phyloP scores from a whole-genome alignment of 2,797 vertebrate genomes.

The Ceryle rudis region DNA sequence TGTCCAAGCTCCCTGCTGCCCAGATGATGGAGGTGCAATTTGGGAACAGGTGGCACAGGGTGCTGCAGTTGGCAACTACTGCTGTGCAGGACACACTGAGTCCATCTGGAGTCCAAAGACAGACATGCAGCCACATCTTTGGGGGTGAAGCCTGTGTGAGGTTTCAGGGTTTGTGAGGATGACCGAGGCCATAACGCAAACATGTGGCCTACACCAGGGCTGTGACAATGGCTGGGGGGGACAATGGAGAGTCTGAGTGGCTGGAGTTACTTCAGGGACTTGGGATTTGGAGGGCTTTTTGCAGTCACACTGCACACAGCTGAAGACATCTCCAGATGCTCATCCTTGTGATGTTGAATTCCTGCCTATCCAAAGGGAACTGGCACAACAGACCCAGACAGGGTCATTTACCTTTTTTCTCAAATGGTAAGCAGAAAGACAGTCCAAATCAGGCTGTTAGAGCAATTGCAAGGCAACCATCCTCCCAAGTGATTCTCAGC shows the following conservation, averaged over 20 bases:
- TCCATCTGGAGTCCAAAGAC: neutral
- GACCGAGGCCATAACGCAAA: neutral
- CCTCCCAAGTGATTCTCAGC: neutral
- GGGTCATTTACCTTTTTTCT: neutral
- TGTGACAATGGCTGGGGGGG: neutral
- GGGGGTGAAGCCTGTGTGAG: neutral
- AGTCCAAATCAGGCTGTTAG: neutral
- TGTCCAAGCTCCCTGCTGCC: rapidly evolving
- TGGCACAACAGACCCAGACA: neutral
- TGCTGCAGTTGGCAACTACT: neutral
- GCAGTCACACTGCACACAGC: neutral
- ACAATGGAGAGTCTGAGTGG: neutral
- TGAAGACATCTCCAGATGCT: neutral
- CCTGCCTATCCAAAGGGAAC: neutral
- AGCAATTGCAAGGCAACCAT: neutral
- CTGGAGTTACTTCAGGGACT: neutral
- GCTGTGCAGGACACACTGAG: neutral
- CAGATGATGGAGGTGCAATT: neutral
- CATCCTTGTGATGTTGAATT: neutral
- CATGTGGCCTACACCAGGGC: rapidly evolving
- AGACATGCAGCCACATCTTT: neutral
- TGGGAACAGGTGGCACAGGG: neutral
- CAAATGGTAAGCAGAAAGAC: neutral
- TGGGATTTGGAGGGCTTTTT: neutral
- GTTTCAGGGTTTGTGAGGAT: neutral